Base-by-base conservation (phyloP, 2,113 vertebrate species). In the Caretta caretta region DNA sequence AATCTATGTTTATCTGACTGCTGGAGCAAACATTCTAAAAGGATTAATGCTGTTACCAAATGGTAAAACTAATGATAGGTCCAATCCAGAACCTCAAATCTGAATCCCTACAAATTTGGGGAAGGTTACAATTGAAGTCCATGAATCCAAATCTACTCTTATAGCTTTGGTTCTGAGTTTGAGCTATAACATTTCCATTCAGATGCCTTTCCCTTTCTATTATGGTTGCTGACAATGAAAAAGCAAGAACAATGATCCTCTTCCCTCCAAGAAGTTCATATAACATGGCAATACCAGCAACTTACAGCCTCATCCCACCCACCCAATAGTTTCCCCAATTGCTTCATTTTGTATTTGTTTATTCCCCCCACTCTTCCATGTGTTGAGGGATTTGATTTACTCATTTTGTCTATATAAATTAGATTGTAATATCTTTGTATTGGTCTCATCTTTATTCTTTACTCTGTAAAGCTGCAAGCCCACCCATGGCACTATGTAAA, bases 21-120 rank as follows among this genome's bases (percentile, higher is more conserved):
- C 49, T 90, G 82, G 80, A 90, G 51, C 80, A 12, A 2, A 17
- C 81, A 42, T 35, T 95, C 53, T 90, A 31, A 80, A 49, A 92
- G 81, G 42, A 88, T 95, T 53, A 56, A 53, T 50, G 80, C 84
- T 95, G 69, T 81, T 94, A 7, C 79, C 92, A 56, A 79, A 89
- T 65, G 25, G 53, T 72, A 84, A 94, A 94, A 85, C 56, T 25
- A 62, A 20, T 38, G 75, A 83, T 27, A 83, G 31, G 80, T 93
- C 79, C 79, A 89, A 78, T 86, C 49, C 65, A 95, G 31, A 86
- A 87, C 59, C 79, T 87, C 84, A 57, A 62, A 89, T 65, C 54
- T 88, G 6, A n/a, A 19, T 85, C 48, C 12, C 38, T 92, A 6
- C 31, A 72, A 88, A 17, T 51, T 80, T 78, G 49, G 83, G 59